Evolutionary conservation across 2,113 vertebrate genomes (phyloP).

Genomic region (Smithornis capensis): DNA sequence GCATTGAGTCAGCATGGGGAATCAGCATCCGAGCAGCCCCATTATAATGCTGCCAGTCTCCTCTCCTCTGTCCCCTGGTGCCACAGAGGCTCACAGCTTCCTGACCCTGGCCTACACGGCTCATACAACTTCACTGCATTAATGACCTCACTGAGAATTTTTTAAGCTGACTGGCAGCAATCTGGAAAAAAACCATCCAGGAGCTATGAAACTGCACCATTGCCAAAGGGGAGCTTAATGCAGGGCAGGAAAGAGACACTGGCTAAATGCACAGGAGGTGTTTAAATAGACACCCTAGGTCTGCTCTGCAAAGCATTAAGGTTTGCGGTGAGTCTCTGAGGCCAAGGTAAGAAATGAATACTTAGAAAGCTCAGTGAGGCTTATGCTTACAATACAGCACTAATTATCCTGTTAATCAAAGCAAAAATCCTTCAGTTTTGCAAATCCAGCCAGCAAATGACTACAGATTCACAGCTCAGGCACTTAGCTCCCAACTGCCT

Average conservation of each 20-base stretch:
- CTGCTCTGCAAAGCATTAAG: neutral
- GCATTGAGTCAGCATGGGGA: neutral
- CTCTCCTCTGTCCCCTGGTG: neutral
- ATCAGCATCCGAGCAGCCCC: neutral
- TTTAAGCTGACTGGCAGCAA: conserved; percentile 49
- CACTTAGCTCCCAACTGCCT: neutral
- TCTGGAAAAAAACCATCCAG: neutral
- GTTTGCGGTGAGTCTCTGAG: neutral
- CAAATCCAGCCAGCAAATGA: conserved; percentile 7
- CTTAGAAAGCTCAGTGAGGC: neutral
- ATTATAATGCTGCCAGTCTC: neutral
- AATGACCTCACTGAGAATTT: conserved; percentile 24
- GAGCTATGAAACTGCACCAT: neutral
- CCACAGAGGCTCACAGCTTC: neutral
- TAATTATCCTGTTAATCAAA: conserved; percentile 49
- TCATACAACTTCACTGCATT: conserved; percentile 18
- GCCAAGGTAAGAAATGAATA: conserved; percentile 4
- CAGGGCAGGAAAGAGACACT: neutral
- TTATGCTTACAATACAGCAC: neutral
- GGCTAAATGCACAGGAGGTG: neutral
- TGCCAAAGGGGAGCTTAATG: neutral
- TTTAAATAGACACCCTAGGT: neutral
- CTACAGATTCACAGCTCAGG: neutral
- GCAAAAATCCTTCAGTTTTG: conserved; percentile 22
- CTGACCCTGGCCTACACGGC: neutral